Evolutionary conservation across 2,113 vertebrate genomes (phyloP).

Genomic region (Burhinus bistriatus): DNA sequence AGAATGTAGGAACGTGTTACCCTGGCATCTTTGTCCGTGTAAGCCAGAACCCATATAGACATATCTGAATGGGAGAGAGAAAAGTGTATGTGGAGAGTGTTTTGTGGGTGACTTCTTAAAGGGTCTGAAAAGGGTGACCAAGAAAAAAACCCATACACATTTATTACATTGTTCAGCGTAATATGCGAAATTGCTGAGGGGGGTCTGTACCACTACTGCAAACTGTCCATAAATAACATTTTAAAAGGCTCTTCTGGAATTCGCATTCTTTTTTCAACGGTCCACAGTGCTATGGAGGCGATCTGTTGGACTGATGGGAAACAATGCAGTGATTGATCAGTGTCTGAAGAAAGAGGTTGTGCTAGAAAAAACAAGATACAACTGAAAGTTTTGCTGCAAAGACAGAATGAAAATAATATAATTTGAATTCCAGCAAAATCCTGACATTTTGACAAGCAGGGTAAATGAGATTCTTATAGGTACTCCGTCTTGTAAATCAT

Average conservation of each 20-base stretch:
- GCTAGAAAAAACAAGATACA: not conserved
- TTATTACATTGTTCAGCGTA: not conserved
- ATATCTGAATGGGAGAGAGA: not conserved
- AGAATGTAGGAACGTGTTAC: not conserved
- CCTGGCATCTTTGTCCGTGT: not conserved
- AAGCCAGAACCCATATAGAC: not conserved
- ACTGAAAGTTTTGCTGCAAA: not conserved
- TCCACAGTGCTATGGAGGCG: not conserved
- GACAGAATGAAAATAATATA: not conserved
- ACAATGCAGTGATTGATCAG: not conserved
- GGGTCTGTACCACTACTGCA: not conserved
- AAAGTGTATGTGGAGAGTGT: not conserved
- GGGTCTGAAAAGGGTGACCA: not conserved
- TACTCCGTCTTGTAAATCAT: not conserved
- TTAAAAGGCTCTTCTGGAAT: not conserved
- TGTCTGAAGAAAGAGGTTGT: not conserved
- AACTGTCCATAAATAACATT: not conserved
- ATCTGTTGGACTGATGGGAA: not conserved
- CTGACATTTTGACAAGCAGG: not conserved
- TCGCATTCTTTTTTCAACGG: not conserved
- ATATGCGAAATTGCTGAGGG: not conserved
- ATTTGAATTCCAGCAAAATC: not conserved
- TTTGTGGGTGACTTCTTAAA: not conserved
- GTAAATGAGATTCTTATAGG: not conserved
- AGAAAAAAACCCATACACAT: not conserved